Evolutionary conservation across 2,888 invertebrate genomes (phyloP), one percentile per base, ranked within the genome.

Genomic region (Drosophila pseudotakahashii): DNA sequence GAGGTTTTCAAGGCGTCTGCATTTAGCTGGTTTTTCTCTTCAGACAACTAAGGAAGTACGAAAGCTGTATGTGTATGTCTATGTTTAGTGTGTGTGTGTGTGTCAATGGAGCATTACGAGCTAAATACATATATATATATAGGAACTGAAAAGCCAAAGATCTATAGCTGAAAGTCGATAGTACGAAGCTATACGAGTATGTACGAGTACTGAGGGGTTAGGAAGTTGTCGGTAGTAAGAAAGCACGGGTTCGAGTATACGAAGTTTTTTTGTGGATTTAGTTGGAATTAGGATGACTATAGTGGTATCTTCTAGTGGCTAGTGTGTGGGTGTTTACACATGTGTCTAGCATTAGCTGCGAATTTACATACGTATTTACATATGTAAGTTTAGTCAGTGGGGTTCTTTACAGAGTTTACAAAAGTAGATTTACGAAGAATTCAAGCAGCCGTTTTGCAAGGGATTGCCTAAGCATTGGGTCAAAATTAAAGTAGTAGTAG

Each of bases 181-280:
- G 66, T 78, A 87, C 84, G 81, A 83, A 87, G 87, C 82, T 83
- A 73, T 30, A 64, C 66, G 66, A 66, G 64, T 64, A 63, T 45
- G 64, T 30, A 7, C 26, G 26, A 26, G 30, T 26, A 45, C 45
- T 45, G 32, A 23, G n/a, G 30, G 62, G 63, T 77, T 74, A 30
- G 53, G 62, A 60, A 67, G 44, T 60, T 39, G 52, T 75, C 41
- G 79, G 57, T 75, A 72, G 57, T 83, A 82, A 81, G 77, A 79
- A 80, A 85, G 85, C 82, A 71, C 66, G 55, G 78, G 45, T 71
- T 52, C 51, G 36, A 67, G 58, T 77, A 14, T 77, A 14, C 26
- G 39, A 26, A 30, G 39, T 68, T 34, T 47, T 36, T 37, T 36
- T 53, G 26, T 53, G 39, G 63, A 2, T 19, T 19, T 19, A 19